Conservation (phyloP, 2,888 invertebrate genomes). For the Phortica magna region DNA sequence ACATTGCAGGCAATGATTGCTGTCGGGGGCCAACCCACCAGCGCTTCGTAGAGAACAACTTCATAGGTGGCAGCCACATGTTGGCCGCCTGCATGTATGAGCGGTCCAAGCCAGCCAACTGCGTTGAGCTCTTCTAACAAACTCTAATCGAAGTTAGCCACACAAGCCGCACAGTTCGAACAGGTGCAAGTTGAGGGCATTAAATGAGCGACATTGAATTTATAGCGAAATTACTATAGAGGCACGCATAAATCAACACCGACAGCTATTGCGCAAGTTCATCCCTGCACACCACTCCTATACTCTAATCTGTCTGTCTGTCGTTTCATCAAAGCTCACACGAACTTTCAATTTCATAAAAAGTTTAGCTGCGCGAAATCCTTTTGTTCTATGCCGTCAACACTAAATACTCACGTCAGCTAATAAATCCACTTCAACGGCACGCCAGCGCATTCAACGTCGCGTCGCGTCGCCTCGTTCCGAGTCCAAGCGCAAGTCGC, state of each 20-base stretch:
- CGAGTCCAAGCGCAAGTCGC: not conserved
- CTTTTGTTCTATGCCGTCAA: slow-evolving; percentile 76
- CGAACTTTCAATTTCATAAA: slow-evolving; percentile 29
- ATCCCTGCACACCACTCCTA: slow-evolving; percentile 3
- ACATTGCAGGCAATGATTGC: slow-evolving; percentile 48
- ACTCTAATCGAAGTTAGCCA: not conserved
- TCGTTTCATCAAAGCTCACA: not conserved
- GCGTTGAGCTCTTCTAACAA: not conserved
- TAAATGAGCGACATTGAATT: not conserved
- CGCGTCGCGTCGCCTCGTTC: too few relatives aligned
- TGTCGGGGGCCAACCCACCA: slow-evolving; percentile 53
- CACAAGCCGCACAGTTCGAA: not conserved
- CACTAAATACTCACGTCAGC: slow-evolving; percentile 77
- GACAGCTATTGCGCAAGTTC: slow-evolving; percentile 13
- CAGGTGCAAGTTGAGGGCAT: not conserved
- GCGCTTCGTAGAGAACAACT: slow-evolving; percentile 48
- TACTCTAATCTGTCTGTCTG: not conserved
- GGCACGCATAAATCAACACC: slow-evolving; percentile 11
- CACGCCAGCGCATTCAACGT: slow-evolving; percentile 43
- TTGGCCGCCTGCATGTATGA: slow-evolving; percentile 54
- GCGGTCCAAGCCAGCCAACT: slow-evolving; percentile 35
- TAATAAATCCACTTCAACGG: slow-evolving; percentile 76
- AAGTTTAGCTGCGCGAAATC: slow-evolving; percentile 38
- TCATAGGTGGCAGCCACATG: slow-evolving; percentile 48
- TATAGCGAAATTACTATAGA: not conserved